Evolutionary conservation across 1,140 invertebrate genomes (phyloP).

Genomic region (Drosophila dunni): DNA sequence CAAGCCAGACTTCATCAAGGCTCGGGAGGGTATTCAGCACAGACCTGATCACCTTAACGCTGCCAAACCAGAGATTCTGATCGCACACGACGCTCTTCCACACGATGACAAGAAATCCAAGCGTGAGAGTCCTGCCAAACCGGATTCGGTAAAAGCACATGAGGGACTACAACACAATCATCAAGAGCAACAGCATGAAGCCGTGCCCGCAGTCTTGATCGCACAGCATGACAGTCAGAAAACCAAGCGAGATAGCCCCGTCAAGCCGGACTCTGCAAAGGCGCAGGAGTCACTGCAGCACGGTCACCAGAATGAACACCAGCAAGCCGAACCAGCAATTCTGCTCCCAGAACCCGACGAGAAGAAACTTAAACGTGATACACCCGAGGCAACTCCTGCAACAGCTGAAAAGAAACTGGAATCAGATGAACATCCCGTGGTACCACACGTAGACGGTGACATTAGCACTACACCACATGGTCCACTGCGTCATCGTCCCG

Average conservation of each 20-base stretch:
- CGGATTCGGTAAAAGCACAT: constrained; percentile 8
- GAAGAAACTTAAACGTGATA: constrained; percentile 45
- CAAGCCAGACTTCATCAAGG: constrained; percentile 26
- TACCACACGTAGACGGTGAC: background rate
- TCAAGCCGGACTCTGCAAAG: constrained; percentile 30
- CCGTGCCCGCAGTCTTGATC: background rate
- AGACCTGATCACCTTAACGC: background rate
- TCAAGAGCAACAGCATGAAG: background rate
- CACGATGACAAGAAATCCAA: constrained; percentile 14
- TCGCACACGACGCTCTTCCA: too few species aligned
- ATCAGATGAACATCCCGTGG: background rate
- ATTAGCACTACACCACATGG: constrained; percentile 19
- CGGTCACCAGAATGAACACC: background rate
- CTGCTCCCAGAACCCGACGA: background rate
- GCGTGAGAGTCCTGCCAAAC: constrained; percentile 20
- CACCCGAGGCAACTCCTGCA: constrained; percentile 49
- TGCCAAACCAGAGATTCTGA: background rate
- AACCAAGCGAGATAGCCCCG: constrained; percentile 18
- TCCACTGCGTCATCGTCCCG: constrained; percentile 53
- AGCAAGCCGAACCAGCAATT: background rate
- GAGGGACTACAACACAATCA: constrained; percentile 20
- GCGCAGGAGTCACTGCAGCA: constrained; percentile 13
- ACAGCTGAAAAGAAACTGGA: constrained; percentile 4
- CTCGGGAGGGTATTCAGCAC: constrained; percentile 8
- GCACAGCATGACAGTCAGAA: background rate